Percentiles rank a stretch among this genome's conserved stretches.
phyloP scores from a whole-genome alignment of 35 echinoderm and acorn worm genomes.

The Eucidaris tribuloides region DNA sequence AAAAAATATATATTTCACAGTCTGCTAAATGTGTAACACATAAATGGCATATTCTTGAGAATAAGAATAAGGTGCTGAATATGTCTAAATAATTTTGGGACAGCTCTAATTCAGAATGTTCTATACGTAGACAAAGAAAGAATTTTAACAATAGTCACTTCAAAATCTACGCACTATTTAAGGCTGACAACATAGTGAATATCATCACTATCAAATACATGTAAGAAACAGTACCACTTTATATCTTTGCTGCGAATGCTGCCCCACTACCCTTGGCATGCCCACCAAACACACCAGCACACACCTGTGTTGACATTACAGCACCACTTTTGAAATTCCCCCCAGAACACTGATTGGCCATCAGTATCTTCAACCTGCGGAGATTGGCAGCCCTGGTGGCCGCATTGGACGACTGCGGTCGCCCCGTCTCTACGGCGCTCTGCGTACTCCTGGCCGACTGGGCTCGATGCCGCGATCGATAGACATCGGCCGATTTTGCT shows the following conservation, averaged over 20 bases:
- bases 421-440: not conserved
- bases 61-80: too few species aligned
- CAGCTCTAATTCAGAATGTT: too few species aligned
- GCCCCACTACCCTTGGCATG: too few species aligned
- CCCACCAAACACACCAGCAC: too few species aligned
- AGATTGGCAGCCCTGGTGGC: not conserved
- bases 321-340: not conserved
- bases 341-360: not conserved
- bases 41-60: too few species aligned
- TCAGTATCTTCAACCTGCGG: not conserved
- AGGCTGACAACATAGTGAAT: not conserved
- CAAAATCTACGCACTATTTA: too few species aligned
- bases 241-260: not conserved
- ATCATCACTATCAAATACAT: not conserved
- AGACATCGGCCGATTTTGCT: not conserved
- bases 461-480: not conserved
- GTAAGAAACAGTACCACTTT: not conserved
- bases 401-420: not conserved
- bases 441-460: not conserved
- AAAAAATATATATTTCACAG: too few species aligned
- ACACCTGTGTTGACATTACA: too few species aligned
- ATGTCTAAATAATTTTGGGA: too few species aligned
- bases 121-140: too few species aligned
- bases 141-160: too few species aligned
- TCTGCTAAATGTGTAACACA: too few species aligned